Conservation (phyloP, 2,888 invertebrate species). For the Plusia festucae region DNA sequence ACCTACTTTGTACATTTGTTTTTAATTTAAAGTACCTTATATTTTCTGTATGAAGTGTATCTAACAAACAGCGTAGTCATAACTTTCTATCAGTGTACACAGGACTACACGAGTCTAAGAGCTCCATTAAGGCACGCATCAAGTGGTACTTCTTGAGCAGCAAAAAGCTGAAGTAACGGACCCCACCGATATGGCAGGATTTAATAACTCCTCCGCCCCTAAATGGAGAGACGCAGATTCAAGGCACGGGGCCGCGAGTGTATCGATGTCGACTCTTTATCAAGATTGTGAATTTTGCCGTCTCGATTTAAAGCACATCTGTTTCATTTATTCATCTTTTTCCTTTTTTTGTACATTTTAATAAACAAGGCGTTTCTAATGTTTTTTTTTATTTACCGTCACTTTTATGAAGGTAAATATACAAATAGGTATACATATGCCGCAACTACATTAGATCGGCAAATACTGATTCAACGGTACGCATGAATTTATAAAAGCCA, state of each 20-base stretch:
- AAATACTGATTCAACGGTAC: conserved; percentile 24
- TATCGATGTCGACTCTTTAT: conserved; percentile 67
- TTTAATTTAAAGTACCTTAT: not conserved
- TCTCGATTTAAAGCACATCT: conserved; percentile 33
- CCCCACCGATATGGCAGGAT: conserved; percentile 80
- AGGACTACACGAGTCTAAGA: conserved; percentile 33
- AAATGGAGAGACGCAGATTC: conserved; percentile 75
- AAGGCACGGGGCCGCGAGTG: conserved; percentile 50
- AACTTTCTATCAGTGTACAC: conserved; percentile 34
- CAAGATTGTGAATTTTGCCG: conserved; percentile 58
- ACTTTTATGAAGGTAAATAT: not conserved
- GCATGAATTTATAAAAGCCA: conserved; percentile 17
- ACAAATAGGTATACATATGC: not conserved
- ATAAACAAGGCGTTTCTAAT: conserved; percentile 9
- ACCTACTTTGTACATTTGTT: not conserved
- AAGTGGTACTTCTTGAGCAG: conserved; percentile 61
- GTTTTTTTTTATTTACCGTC: not conserved
- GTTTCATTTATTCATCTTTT: conserved; percentile 44
- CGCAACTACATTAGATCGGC: conserved; percentile 7
- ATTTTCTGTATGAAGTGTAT: conserved; percentile 13
- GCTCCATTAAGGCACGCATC: conserved; percentile 52
- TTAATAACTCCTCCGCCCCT: conserved; percentile 80
- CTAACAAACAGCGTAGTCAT: conserved; percentile 28
- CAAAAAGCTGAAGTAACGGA: conserved; percentile 81
- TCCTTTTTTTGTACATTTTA: too few species aligned